Conservation (phyloP, 2,113 vertebrate genomes). For the Hemibagrus wyckioides region DNA sequence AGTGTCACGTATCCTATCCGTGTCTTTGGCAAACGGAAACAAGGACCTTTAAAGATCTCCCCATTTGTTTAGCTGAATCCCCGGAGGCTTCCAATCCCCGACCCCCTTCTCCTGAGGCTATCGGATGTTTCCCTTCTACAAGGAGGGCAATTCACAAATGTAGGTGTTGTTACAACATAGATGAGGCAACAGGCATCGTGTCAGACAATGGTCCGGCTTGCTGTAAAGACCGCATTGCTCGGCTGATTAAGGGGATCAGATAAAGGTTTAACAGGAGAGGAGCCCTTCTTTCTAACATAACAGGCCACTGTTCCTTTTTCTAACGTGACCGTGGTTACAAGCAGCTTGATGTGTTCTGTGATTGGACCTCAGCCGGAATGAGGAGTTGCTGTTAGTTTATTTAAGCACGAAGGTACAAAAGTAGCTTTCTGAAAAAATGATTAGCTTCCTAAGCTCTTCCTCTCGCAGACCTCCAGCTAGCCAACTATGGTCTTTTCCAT, state of each 20-base stretch:
- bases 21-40: constrained; percentile 52
- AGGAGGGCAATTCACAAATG: constrained; percentile 51
- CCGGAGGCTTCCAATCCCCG: constrained; percentile 43
- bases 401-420: neutral
- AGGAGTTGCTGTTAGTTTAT: neutral
- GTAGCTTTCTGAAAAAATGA: neutral
- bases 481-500: constrained; percentile 34
- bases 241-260: constrained; percentile 39
- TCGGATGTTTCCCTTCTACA: constrained; percentile 51
- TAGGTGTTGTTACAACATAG: constrained; percentile 55
- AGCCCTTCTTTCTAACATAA: constrained; percentile 6
- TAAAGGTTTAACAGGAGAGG: neutral
- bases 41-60: constrained; percentile 51
- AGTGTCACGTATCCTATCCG: constrained; percentile 40
- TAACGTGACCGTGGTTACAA: neutral
- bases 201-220: constrained; percentile 41
- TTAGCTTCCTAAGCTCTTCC: constrained; percentile 18
- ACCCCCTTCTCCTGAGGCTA: constrained; percentile 49
- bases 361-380: neutral
- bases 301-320: neutral
- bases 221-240: constrained; percentile 33
- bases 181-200: constrained; percentile 48
- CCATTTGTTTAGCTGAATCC: constrained; percentile 51
- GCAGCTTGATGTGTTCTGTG: neutral
- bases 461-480: constrained; percentile 4